Base-by-base conservation (phyloP, 37 sponge, comb jelly and placozoan species). In the Chondrosia reniformis region DNA sequence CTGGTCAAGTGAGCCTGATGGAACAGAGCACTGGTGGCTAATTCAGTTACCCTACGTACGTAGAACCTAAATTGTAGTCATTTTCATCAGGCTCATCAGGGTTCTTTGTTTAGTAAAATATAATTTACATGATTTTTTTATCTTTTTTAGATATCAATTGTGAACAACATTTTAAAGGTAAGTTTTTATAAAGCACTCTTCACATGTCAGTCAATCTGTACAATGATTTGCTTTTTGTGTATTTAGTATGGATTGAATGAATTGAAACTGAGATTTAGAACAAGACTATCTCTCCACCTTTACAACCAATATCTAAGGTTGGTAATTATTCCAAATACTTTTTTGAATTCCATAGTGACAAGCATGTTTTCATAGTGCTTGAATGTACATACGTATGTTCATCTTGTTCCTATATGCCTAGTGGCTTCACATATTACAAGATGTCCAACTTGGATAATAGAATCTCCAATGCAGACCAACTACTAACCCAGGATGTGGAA, bases 401-500 rank as follows among this genome's bases (percentile, higher is more conserved):
- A 76, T 22, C 2, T 1, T 22, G 13, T 33, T 40, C 27, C 28
- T 43, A 46, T 2, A 74, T 5, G 21, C 45, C 22, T 42, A 94
- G 95, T 1, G 89, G 91, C 15, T 90, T 90, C 34, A 90, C 91
- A 0, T 96, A 90, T 81, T 96, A 96, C 81, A 90, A 96, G 84
- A 96, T 96, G 96, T 42, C 88, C 25, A 96, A 96, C 69, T 64
- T 96, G 67, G 97, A 96, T 73, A 96, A 93, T 49, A 49, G 97
- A 19, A 96, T 96, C 17, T 34, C 86, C 59, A 96, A 96, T 80
- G 94, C 97, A 0, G 97, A 96, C 73, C 97, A 96, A 63, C 77
- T 96, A 33, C 78, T 96, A 19, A 96, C 97, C 24, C 97, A 94
- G 89, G 97, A 96, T 85, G 88, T 96, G 56, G 94, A 93, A 41